A percentile compares a stretch with the other conserved stretches of the same genome.
Evolutionary conservation across 2,113 vertebrate genomes (phyloP).

Genomic region (Casuarius casuarius): DNA sequence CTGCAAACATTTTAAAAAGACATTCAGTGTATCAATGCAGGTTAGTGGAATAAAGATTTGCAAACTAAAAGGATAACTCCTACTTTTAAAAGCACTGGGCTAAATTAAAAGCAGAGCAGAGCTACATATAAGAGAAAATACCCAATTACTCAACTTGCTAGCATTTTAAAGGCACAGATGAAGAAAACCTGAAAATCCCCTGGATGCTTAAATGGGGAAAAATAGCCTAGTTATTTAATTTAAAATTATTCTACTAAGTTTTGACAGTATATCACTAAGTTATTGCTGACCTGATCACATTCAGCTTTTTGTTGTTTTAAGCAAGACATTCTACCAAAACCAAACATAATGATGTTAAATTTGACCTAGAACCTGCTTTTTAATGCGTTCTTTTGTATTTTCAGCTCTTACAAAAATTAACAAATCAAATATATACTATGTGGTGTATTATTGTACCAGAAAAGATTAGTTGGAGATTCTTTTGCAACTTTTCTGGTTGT

Average conservation of each 20-base stretch:
- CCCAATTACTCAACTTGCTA: not conserved
- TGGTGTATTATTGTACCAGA: not conserved
- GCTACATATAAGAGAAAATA: not conserved
- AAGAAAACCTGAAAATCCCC: not conserved
- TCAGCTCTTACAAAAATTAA: not conserved
- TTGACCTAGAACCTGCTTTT: not conserved
- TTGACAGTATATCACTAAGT: not conserved
- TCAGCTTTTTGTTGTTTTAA: not conserved
- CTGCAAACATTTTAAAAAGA: slow-evolving; percentile 8
- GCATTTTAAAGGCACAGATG: not conserved
- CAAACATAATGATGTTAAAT: not conserved
- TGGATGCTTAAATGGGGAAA: not conserved
- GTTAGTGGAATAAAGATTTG: not conserved
- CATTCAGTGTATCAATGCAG: not conserved
- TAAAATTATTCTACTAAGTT: not conserved
- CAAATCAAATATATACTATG: not conserved
- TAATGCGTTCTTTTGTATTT: not conserved
- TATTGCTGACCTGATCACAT: not conserved
- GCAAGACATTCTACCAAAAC: not conserved
- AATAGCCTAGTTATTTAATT: not conserved
- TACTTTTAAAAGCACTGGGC: not conserved
- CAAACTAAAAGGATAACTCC: not conserved
- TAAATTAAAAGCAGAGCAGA: not conserved
- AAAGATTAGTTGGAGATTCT: not conserved
- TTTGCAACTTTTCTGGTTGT: not conserved